Evolutionary conservation across 1,140 invertebrate species (phyloP).

Genomic region (Zaprionus camerounensis): DNA sequence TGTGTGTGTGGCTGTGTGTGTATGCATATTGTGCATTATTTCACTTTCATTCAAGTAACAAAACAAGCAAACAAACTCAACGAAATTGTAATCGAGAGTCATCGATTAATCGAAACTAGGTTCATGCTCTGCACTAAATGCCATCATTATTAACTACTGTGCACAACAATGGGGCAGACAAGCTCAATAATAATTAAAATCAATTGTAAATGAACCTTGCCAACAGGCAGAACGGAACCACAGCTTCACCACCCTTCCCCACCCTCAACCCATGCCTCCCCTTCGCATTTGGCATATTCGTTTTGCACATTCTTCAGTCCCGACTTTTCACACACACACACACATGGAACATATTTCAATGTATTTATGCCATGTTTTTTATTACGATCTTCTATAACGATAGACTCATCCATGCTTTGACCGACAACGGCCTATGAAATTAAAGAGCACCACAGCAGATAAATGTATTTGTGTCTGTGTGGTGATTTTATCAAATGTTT

Average conservation of each 20-base stretch:
- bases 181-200: constrained; percentile 57
- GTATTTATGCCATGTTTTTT: constrained; percentile 8
- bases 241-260: neutral
- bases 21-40: constrained; percentile 46
- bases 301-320: constrained; percentile 28
- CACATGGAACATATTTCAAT: neutral
- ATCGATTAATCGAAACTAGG: constrained; percentile 10
- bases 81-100: neutral
- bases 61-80: constrained; percentile 31
- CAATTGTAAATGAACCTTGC: constrained; percentile 55
- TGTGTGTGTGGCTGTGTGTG: neutral
- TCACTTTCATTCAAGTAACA: constrained; percentile 59
- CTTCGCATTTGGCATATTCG: constrained; percentile 27
- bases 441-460: constrained; percentile 29
- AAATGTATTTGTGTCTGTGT: constrained; percentile 13
- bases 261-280: neutral
- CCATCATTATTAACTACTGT: neutral
- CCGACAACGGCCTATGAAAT: constrained; percentile 38
- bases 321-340: constrained; percentile 36
- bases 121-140: neutral
- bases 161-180: constrained; percentile 7
- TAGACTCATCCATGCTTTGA: constrained; percentile 13
- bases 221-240: neutral
- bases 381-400: neutral
- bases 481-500: constrained; percentile 37